Conservation (phyloP, 2,113 vertebrate genomes). For the Brienomyrus longianalis region DNA sequence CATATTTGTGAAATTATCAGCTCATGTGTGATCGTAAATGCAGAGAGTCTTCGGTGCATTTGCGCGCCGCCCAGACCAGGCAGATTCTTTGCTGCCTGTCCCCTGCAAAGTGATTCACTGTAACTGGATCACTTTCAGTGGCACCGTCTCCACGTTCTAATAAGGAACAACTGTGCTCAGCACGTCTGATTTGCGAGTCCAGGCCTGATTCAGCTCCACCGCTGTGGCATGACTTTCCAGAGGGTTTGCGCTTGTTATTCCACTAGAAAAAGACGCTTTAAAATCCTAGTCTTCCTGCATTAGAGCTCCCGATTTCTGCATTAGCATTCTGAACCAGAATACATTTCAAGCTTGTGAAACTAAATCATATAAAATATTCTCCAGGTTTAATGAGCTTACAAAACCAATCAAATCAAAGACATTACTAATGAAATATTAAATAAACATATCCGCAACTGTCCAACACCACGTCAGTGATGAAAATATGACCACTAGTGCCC, state of each 20-base stretch:
- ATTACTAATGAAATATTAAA: neutral
- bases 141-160: neutral
- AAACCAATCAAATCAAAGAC: neutral
- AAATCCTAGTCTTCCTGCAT: neutral
- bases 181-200: neutral
- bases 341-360: neutral
- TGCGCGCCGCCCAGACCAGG: neutral
- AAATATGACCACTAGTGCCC: neutral
- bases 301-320: neutral
- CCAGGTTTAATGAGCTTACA: neutral
- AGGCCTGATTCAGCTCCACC: neutral
- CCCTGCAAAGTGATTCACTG: neutral
- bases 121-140: conserved; percentile 2
- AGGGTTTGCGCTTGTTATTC: neutral
- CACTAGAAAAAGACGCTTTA: neutral
- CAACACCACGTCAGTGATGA: neutral
- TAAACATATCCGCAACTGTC: neutral
- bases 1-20: neutral
- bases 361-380: neutral
- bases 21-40: neutral
- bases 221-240: neutral
- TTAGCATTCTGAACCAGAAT: neutral
- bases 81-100: neutral
- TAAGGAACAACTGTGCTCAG: neutral
- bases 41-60: neutral